phyloP scores from a whole-genome alignment of 2,888 invertebrate species.

The Eupithecia insigniata region DNA sequence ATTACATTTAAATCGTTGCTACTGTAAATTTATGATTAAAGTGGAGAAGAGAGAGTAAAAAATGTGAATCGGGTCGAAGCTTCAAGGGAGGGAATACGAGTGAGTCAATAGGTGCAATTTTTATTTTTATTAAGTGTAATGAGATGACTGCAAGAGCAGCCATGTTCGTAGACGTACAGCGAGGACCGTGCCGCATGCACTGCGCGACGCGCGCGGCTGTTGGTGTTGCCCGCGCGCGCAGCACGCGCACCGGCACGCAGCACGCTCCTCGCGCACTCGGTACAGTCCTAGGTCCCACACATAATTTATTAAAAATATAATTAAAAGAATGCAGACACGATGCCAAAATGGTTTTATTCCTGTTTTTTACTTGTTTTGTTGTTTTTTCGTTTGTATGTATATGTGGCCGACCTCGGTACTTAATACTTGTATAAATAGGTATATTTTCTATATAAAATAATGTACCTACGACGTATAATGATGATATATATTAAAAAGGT shows the following conservation, averaged over 20 bases:
- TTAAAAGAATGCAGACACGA: slow-evolving; percentile 77
- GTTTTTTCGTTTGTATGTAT: slow-evolving; percentile 82
- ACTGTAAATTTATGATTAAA: slow-evolving; percentile 80
- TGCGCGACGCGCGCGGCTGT: slow-evolving; percentile 30
- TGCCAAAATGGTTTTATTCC: slow-evolving; percentile 84
- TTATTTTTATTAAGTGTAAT: slow-evolving; percentile 77
- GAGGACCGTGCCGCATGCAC: slow-evolving; percentile 41
- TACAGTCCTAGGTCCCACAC: slow-evolving; percentile 65
- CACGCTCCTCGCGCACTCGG: slow-evolving; percentile 7
- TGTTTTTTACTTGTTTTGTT: slow-evolving; percentile 83
- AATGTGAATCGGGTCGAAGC: slow-evolving; percentile 79
- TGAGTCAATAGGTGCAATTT: slow-evolving; percentile 83
- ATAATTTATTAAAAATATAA: slow-evolving; percentile 76
- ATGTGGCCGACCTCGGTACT: slow-evolving; percentile 84
- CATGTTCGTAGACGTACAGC: slow-evolving; percentile 27
- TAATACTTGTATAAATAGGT: slow-evolving; percentile 83
- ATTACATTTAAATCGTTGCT: slow-evolving; percentile 80
- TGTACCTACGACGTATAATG: slow-evolving; percentile 81
- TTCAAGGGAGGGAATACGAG: slow-evolving; percentile 77
- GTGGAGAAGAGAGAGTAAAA: slow-evolving; percentile 75
- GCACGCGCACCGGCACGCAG: slow-evolving; percentile 14
- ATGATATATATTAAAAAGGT: slow-evolving; percentile 81
- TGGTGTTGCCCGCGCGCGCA: slow-evolving; percentile 31
- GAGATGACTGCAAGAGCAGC: slow-evolving; percentile 50
- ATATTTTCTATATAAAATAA: slow-evolving; percentile 83